These are phyloP conservation scores for Limulus polyphemus DNA, from an alignment of 2,888 invertebrate genomes.

Conservation along the genomic window DNA sequence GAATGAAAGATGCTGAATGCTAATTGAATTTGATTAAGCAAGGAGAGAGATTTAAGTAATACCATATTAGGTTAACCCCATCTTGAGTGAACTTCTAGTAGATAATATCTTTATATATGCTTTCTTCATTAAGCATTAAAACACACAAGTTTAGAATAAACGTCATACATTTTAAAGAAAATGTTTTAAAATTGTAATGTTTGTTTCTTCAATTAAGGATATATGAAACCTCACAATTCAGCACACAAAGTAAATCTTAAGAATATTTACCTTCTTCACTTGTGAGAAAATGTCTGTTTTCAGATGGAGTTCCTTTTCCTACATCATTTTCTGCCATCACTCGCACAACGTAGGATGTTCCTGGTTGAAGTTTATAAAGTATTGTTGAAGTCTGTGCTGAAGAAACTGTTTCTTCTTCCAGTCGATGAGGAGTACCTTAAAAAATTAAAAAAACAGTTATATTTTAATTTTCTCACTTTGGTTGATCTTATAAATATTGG, in stretches of 20 bases:
- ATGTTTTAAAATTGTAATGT: neutral
- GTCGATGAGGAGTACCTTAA: constrained; percentile 22
- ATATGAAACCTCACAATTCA: too few relatives aligned
- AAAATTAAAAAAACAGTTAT: neutral
- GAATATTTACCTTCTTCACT: constrained; percentile 25
- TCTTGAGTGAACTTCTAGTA: too few relatives aligned
- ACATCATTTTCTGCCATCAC: constrained; percentile 28
- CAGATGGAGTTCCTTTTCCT: constrained; percentile 26
- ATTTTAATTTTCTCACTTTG: too few relatives aligned
- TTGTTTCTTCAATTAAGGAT: too few relatives aligned
- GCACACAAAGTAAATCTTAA: neutral
- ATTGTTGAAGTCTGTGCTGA: constrained; percentile 26
- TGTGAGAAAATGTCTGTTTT: constrained; percentile 24
- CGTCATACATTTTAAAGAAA: neutral
- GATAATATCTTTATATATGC: too few relatives aligned
- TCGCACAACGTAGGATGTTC: constrained; percentile 25
- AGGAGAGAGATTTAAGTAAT: too few relatives aligned
- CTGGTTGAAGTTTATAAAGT: constrained; percentile 27
- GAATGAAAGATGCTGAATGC: too few relatives aligned
- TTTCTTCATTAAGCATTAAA: too few relatives aligned
- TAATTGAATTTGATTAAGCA: too few relatives aligned
- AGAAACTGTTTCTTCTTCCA: constrained; percentile 26
- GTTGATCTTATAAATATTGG: too few relatives aligned
- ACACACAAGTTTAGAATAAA: neutral
- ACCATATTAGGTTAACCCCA: too few relatives aligned